Evolutionary conservation across 2,113 vertebrate genomes (phyloP), one percentile per base, ranked within the genome.

Genomic region (Psettodes erumei): DNA sequence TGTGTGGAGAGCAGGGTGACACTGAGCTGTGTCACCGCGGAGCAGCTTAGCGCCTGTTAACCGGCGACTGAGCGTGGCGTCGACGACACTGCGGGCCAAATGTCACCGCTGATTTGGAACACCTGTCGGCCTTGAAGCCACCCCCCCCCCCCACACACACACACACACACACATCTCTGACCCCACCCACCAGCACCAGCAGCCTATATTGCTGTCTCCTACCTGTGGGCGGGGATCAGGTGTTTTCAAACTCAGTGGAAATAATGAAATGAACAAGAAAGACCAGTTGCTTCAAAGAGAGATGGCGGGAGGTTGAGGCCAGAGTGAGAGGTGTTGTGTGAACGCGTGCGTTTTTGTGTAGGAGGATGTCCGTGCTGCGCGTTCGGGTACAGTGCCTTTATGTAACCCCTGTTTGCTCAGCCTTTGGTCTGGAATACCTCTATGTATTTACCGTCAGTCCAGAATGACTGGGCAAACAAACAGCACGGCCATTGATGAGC

Each of bases 401-500:
- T 94, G 87, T 79, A 80, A 85, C 56, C 47, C 53, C 64, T 93
- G 90, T 95, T 94, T 95, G 86, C 85, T 87, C 83, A 94, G 89
- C 79, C 89, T 88, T 82, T 79, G 73, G 70, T 77, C 62, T 76
- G 84, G 80, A 86, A 86, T 88, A 85, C 72, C 82, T 82, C 75
- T 81, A 75, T 88, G 91, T 91, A 71, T 93, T 92, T 90, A 91
- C 85, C 91, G 83, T 82, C 69, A 70, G 88, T 82, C 84, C 88
- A 84, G 85, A 90, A 92, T 90, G 92, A 91, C 84, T 83, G 81
- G 71, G 89, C 90, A 94, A 94, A 94, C 94, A 94, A 94, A 94
- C 93, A 94, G 83, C 80, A 51, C 40, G 32, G 43, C 90, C 85
- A 90, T 92, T 94, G 93, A 94, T 85, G 82, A 86, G 91, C 87